Evolutionary conservation across 2,888 invertebrate species (phyloP).

Genomic region (Plusia festucae): DNA sequence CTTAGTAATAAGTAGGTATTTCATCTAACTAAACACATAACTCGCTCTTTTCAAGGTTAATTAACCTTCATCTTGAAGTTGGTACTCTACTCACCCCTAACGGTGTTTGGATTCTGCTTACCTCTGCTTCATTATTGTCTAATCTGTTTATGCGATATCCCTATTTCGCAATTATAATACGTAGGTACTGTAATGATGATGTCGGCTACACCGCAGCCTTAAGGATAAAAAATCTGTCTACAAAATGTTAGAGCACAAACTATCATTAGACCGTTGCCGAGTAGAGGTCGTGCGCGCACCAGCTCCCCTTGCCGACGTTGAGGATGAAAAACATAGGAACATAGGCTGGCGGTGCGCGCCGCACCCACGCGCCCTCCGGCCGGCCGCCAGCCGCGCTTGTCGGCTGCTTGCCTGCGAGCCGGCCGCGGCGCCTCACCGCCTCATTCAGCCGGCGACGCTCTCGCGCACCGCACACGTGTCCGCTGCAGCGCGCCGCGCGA

Average conservation of each 20-base stretch:
- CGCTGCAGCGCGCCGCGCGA: constrained; percentile 65
- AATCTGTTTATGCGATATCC: constrained; percentile 25
- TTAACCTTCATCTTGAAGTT: constrained; percentile 12
- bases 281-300: constrained; percentile 70
- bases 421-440: constrained; percentile 77
- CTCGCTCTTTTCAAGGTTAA: constrained; percentile 4
- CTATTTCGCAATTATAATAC: constrained; percentile 21
- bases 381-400: constrained; percentile 68
- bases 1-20: not conserved
- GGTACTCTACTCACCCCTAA: constrained; percentile 10
- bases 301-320: constrained; percentile 69
- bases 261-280: constrained; percentile 70
- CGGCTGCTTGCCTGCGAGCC: constrained; percentile 63
- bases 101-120: constrained; percentile 33
- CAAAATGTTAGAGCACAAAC: constrained; percentile 64
- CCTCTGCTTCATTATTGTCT: constrained; percentile 45
- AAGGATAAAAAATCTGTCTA: constrained; percentile 60
- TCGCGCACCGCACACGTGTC: constrained; percentile 85
- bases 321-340: constrained; percentile 78
- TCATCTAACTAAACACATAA: constrained; percentile 8
- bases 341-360: constrained; percentile 80
- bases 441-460: constrained; percentile 87
- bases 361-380: constrained; percentile 80
- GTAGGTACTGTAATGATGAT: constrained; percentile 39
- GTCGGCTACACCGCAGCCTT: constrained; percentile 46